Evolutionary conservation across 35 echinoderm and acorn worm genomes (phyloP).

Genomic region (Apostichopus parvimensis): DNA sequence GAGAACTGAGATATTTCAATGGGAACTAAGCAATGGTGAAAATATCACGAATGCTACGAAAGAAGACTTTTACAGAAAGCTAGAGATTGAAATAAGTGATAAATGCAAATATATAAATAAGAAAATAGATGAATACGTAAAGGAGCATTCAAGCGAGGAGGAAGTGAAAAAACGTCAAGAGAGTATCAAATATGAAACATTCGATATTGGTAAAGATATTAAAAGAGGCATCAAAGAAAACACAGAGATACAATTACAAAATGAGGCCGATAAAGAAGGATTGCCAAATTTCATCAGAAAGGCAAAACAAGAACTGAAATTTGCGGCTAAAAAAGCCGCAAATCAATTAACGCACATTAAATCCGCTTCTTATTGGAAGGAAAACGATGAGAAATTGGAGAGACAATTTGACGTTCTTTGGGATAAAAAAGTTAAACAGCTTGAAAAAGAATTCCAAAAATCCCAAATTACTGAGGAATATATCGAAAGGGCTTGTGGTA

Average conservation of each 20-base stretch:
- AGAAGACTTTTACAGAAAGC: not conserved
- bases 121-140: no score
- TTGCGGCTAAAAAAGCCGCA: not conserved
- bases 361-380: no score
- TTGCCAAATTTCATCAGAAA: not conserved
- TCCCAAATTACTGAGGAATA: not conserved
- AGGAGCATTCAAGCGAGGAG: not conserved
- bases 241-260: no score
- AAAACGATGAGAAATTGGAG: not conserved
- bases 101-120: not conserved
- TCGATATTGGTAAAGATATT: not conserved
- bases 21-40: not conserved
- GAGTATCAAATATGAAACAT: not conserved
- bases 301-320: not conserved
- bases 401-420: not conserved
- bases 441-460: no score
- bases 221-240: not conserved
- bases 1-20: not conserved
- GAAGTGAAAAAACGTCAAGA: conserved; percentile 3
- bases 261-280: not conserved
- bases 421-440: not conserved
- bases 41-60: not conserved
- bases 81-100: not conserved
- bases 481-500: no score
- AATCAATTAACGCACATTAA: not conserved